phyloP scores from a whole-genome alignment of 1,140 invertebrate genomes.

The Bombus pyrosoma region DNA sequence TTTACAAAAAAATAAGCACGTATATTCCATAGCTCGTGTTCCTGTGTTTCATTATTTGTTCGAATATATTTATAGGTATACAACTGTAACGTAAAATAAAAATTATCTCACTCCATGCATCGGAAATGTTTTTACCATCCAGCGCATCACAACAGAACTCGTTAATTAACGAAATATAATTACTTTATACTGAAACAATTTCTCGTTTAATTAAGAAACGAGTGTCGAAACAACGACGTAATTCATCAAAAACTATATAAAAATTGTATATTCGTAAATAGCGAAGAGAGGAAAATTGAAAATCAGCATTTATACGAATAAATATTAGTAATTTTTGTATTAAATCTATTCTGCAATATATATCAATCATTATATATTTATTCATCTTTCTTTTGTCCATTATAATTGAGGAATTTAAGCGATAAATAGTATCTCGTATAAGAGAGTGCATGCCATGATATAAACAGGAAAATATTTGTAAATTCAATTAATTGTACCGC shows the following conservation, averaged over 20 bases:
- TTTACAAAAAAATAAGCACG: not conserved
- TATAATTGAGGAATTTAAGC: too few relatives aligned
- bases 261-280: not conserved
- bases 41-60: not conserved
- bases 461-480: too few relatives aligned
- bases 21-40: not conserved
- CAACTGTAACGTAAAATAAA: not conserved
- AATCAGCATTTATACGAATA: not conserved
- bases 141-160: not conserved
- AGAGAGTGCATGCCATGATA: too few relatives aligned
- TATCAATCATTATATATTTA: not conserved
- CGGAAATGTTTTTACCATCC: not conserved
- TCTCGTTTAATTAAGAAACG: not conserved
- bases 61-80: not conserved
- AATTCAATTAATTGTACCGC: too few relatives aligned
- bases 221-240: not conserved
- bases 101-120: not conserved
- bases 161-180: not conserved
- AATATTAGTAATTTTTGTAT: not conserved
- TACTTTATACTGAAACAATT: not conserved
- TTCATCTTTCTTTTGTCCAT: not conserved
- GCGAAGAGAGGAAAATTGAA: not conserved
- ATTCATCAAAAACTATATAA: not conserved
- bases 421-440: too few relatives aligned
- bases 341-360: not conserved